These are phyloP conservation scores for Rachycentron canadum DNA, from an alignment of 2,797 vertebrate species.

Conservation along the genomic window DNA sequence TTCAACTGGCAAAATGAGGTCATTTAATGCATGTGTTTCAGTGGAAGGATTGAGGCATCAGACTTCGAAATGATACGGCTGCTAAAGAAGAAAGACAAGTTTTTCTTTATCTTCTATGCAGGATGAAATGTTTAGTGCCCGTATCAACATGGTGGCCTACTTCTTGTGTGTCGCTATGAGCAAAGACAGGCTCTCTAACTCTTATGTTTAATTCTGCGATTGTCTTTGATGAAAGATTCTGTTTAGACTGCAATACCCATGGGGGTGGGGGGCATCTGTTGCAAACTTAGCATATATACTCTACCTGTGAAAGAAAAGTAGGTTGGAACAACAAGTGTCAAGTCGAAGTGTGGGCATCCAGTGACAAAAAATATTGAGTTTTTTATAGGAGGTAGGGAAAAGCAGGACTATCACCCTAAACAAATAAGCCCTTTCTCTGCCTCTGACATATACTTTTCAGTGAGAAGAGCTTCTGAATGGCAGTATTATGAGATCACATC, in stretches of 20 bases:
- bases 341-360: slow-evolving; percentile 7
- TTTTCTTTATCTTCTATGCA: slow-evolving; percentile 30
- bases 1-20: neutral
- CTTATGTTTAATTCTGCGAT: slow-evolving; percentile 81
- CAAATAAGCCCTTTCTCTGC: slow-evolving; percentile 65
- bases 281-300: slow-evolving; percentile 54
- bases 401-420: slow-evolving; percentile 45
- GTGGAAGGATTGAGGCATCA: neutral
- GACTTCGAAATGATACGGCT: slow-evolving; percentile 22
- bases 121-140: slow-evolving; percentile 55
- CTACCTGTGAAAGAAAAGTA: slow-evolving; percentile 70
- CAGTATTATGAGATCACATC: slow-evolving; percentile 76
- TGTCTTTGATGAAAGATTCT: slow-evolving; percentile 84
- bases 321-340: slow-evolving; percentile 69
- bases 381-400: slow-evolving; percentile 30
- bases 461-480: slow-evolving; percentile 67
- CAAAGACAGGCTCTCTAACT: slow-evolving; percentile 60
- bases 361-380: slow-evolving; percentile 33
- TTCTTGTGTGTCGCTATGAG: slow-evolving; percentile 66
- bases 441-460: slow-evolving; percentile 61
- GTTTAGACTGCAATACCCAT: slow-evolving; percentile 70
- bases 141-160: slow-evolving; percentile 67
- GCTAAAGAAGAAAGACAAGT: slow-evolving; percentile 8
- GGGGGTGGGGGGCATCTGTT: slow-evolving; percentile 66
- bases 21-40: slow-evolving; percentile 10